Conservation (phyloP, 2,113 vertebrate species). For the Lipophrys pholis region DNA sequence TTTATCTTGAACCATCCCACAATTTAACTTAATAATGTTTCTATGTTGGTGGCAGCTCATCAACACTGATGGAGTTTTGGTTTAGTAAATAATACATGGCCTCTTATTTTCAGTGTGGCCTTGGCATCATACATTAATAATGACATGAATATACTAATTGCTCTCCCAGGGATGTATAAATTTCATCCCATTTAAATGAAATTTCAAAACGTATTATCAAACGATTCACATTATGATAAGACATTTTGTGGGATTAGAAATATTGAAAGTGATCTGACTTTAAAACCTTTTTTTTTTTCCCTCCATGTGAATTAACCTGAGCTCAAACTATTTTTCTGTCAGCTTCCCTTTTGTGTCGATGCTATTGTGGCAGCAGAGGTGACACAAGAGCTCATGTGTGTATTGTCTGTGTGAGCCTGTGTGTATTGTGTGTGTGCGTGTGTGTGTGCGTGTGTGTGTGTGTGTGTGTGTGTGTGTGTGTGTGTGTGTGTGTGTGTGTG, state of each 20-base stretch:
- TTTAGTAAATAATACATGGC: slow-evolving; percentile 39
- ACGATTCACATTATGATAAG: too few species aligned
- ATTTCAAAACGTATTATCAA: slow-evolving; percentile 12
- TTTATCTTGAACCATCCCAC: too few species aligned
- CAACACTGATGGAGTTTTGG: slow-evolving; percentile 12
- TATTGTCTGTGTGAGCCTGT: slow-evolving; percentile 68
- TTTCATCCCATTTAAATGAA: slow-evolving; percentile 47
- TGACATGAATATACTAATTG: slow-evolving; percentile 47
- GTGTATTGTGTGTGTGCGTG: slow-evolving; percentile 62
- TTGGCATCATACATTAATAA: slow-evolving; percentile 67
- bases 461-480: slow-evolving; percentile 68
- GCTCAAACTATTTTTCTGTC: slow-evolving; percentile 71
- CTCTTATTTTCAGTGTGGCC: slow-evolving; percentile 46
- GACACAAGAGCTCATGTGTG: slow-evolving; percentile 69
- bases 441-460: slow-evolving; percentile 71
- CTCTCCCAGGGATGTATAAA: slow-evolving; percentile 59
- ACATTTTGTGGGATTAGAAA: too few species aligned
- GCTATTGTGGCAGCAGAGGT: slow-evolving; percentile 72
- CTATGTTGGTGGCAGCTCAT: not conserved
- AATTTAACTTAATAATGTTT: not conserved
- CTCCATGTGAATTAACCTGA: slow-evolving; percentile 41
- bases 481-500: slow-evolving; percentile 64
- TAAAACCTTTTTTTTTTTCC: slow-evolving; percentile 3
- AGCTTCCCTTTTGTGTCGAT: slow-evolving; percentile 79
- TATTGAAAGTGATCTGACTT: not conserved